These are phyloP conservation scores for Rhinella marina DNA, from an alignment of 2,797 vertebrate species.

Conservation along the genomic window DNA sequence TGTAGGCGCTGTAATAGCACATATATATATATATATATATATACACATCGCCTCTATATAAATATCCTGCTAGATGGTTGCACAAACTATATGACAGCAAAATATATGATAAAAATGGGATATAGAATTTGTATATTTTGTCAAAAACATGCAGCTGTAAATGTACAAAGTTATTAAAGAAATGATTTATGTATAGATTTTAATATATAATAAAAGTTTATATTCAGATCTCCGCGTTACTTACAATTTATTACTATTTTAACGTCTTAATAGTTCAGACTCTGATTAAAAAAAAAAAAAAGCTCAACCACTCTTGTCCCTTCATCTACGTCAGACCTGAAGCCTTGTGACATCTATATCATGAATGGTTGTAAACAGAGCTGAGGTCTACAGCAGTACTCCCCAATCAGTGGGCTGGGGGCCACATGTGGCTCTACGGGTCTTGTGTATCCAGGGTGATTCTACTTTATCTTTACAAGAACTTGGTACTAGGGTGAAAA, in stretches of 20 bases:
- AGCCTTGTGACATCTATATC: too few species aligned
- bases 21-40: too few species aligned
- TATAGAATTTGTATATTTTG: conserved; percentile 27
- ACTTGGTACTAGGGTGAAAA: too few species aligned
- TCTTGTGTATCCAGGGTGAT: too few species aligned
- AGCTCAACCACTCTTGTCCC: background rate
- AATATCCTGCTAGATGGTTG: conserved; percentile 32
- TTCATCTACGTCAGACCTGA: background rate
- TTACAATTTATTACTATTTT: background rate
- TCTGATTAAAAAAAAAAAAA: background rate
- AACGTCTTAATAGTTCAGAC: background rate
- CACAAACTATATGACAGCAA: conserved; percentile 24
- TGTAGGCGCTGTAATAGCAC: background rate
- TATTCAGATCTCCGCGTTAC: conserved; percentile 35
- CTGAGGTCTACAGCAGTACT: too few species aligned
- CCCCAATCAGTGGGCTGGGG: too few species aligned
- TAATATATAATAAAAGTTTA: conserved; percentile 62
- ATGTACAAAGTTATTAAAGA: conserved; percentile 44
- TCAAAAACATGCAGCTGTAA: conserved; percentile 16
- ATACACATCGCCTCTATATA: too few species aligned
- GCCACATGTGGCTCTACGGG: too few species aligned
- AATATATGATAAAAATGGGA: background rate
- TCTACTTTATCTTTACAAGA: too few species aligned
- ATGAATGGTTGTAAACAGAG: too few species aligned
- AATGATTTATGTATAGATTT: conserved; percentile 48